phyloP scores from a whole-genome alignment of 2,797 vertebrate genomes.

The Enteromius viviparus region DNA sequence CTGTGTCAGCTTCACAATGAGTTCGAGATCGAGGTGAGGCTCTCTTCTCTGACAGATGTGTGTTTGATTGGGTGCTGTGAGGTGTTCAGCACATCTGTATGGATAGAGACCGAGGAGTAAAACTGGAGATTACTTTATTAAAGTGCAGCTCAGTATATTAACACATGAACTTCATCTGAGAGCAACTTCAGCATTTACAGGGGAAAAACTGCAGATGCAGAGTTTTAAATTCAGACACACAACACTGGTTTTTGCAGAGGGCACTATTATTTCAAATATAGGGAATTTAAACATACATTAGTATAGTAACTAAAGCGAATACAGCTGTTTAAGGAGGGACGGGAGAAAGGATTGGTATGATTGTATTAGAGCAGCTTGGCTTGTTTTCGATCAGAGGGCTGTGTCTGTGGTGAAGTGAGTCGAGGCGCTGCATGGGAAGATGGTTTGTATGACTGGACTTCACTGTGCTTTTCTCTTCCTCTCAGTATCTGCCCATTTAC shows the following conservation, averaged over 20 bases:
- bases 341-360: no score
- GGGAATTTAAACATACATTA: not conserved
- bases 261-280: not conserved
- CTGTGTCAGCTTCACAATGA: constrained; percentile 95
- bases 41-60: not conserved
- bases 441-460: not conserved
- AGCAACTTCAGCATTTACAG: not conserved
- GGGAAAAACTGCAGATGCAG: not conserved
- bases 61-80: not conserved
- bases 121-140: no score
- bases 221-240: not conserved
- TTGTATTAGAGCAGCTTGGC: no score
- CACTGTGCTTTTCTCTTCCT: constrained; percentile 23
- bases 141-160: no score
- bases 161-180: not conserved
- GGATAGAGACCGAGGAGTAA: not conserved
- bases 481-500: constrained; percentile 94
- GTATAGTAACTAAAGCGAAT: not conserved
- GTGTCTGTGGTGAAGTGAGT: not conserved
- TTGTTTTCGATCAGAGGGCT: not conserved
- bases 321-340: no score
- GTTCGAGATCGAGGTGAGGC: constrained; percentile 92
- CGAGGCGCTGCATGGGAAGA: not conserved
- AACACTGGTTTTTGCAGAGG: not conserved
- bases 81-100: not conserved